Base-by-base conservation (phyloP, 2,797 vertebrate species). In the Channallabes apus region DNA sequence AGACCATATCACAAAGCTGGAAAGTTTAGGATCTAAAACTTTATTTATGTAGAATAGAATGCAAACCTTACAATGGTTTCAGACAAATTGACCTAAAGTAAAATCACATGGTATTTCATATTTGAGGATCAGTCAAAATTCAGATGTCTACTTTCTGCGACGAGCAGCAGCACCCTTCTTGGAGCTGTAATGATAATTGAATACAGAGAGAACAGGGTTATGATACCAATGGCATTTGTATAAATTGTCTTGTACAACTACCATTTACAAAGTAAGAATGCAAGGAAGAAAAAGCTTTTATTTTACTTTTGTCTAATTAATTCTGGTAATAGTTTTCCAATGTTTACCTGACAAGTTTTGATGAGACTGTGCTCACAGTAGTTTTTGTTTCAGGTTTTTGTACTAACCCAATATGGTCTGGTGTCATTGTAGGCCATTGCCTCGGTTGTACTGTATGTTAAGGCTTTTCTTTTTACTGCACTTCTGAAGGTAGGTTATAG, bases 111-210 rank as follows among this genome's bases (percentile, higher is more conserved):
- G 86, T 80, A 87, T 90, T 80, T 90, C 85, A 78, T 32, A 77
- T 88, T 85, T 75, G 41, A 89, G 87, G 88, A 87, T 87, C 88
- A 73, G 87, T 82, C 80, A 68, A 68, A 85, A 54, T 88, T 77
- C 67, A 84, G 71, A 20, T 29, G 41, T 92, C 95, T 95, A 99
- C 95, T 99, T 99, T 95, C 98, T 98, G 95, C 98, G 98, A 87
- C 98, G 97, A 0, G 96, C 93, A 1, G 96, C 96, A 8, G 95
- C 95, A 90, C 96, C 96, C 94, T 99, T 99, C 96, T 99, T 99
- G 97, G 98, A 99, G 94, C 98, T 98, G 89, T 91, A 96, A 90
- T 80, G 68, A 3, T 92, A 82, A 3, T 90, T 92, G 90, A 86
- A 68, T 67, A 89, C 68, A 87, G 72, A 89, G 46, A 68, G 58